These are phyloP conservation scores for Drosophila austrosaltans DNA, from an alignment of 2,888 invertebrate genomes.

Conservation along the genomic window DNA sequence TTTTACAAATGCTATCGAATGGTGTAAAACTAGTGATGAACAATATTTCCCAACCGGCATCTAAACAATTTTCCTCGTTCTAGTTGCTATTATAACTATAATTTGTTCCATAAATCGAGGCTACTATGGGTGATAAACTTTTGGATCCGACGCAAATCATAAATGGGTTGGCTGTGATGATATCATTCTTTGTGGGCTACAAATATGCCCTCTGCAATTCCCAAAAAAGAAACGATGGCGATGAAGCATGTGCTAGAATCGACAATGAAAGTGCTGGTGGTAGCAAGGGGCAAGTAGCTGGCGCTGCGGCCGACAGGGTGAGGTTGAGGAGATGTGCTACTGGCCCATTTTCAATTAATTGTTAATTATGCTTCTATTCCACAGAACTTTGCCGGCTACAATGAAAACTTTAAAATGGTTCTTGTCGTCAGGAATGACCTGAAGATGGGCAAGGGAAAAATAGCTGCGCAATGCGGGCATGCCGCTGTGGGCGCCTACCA, in stretches of 20 bases:
- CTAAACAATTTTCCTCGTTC: conserved; percentile 25
- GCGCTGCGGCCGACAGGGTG: conserved; percentile 1
- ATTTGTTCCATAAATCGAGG: conserved; percentile 6
- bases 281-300: conserved; percentile 3
- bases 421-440: conserved; percentile 94
- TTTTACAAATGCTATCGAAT: not conserved
- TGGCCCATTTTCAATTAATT: not conserved
- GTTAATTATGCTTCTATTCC: conserved; percentile 4
- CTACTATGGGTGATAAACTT: conserved; percentile 78
- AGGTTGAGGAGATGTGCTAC: too few relatives aligned
- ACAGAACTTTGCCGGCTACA: conserved; percentile 73
- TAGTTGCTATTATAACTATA: conserved; percentile 34
- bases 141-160: conserved; percentile 82
- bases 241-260: conserved; percentile 56
- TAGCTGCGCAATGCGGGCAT: conserved; percentile 97
- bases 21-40: not conserved
- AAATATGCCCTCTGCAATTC: conserved; percentile 83
- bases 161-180: conserved; percentile 82
- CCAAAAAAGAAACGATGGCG: conserved; percentile 69
- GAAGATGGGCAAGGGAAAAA: conserved; percentile 97
- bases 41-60: not conserved
- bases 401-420: conserved; percentile 90
- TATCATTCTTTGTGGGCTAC: conserved; percentile 83
- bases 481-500: conserved; percentile 95
- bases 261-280: conserved; percentile 31